Evolutionary conservation across 30 jellyfish, hydroid and myxozoan genomes (phyloP).

Genomic region (Haliclystus octoradiatus): DNA sequence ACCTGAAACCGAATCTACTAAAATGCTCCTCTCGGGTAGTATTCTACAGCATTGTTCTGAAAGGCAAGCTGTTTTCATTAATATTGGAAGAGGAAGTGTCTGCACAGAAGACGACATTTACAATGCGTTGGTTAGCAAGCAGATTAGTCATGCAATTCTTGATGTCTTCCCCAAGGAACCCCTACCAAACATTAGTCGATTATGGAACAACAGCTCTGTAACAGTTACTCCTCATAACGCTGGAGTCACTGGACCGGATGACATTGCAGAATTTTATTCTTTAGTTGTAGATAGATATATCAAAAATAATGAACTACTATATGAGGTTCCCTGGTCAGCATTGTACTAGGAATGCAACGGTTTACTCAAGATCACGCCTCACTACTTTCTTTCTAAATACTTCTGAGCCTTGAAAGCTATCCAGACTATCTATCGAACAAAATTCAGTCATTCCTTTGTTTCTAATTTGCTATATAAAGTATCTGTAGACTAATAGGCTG

Average conservation of each 20-base stretch:
- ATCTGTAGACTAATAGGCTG: too few relatives aligned
- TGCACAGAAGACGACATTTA: slow-evolving; percentile 37
- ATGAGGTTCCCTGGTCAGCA: too few relatives aligned
- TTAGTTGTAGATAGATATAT: too few relatives aligned
- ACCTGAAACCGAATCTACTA: slow-evolving; percentile 69
- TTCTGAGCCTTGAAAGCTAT: too few relatives aligned
- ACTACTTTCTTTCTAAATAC: too few relatives aligned
- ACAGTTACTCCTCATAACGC: slow-evolving; percentile 71
- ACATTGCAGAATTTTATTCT: slow-evolving; percentile 5
- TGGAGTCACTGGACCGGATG: slow-evolving; percentile 25
- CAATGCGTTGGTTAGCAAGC: slow-evolving; percentile 35
- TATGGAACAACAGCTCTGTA: slow-evolving; percentile 49
- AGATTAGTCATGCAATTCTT: slow-evolving; percentile 68
- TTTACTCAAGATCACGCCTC: too few relatives aligned
- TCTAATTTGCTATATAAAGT: too few relatives aligned
- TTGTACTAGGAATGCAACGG: too few relatives aligned
- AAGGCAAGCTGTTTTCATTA: slow-evolving; percentile 50
- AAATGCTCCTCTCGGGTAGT: slow-evolving; percentile 21
- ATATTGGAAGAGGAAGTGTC: slow-evolving; percentile 78
- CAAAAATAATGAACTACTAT: too few relatives aligned
- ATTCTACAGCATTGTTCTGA: slow-evolving; percentile 61
- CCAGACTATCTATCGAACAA: too few relatives aligned
- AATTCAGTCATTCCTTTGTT: too few relatives aligned
- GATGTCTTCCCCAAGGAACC: slow-evolving; percentile 87
- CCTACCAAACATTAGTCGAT: slow-evolving; percentile 36